Evolutionary conservation across 2,113 vertebrate genomes (phyloP).

Genomic region (Poeciliopsis prolifica): DNA sequence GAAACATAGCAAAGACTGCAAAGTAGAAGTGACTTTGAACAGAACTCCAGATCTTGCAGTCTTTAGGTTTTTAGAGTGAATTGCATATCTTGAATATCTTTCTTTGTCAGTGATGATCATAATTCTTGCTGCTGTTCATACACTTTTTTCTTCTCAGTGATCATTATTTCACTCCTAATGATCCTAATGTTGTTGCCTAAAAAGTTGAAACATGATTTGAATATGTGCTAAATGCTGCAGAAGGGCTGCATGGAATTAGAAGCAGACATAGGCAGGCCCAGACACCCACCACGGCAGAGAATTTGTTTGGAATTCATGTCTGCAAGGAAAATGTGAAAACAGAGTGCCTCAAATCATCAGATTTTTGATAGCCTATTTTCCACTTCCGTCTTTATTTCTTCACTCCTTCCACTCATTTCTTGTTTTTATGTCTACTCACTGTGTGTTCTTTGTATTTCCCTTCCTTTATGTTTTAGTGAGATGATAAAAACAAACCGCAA

Average conservation of each 20-base stretch:
- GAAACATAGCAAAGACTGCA: not conserved
- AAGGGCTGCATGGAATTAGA: constrained; percentile 79
- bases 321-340: constrained; percentile 81
- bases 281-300: constrained; percentile 78
- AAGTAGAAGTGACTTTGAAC: not conserved
- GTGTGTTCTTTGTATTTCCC: not conserved
- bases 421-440: not conserved
- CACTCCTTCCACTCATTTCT: not conserved
- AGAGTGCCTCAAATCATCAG: constrained; percentile 62
- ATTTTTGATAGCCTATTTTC: constrained; percentile 55
- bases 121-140: not conserved
- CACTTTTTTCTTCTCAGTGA: no score
- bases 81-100: not conserved
- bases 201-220: constrained; percentile 49
- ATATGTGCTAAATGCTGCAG: constrained; percentile 76
- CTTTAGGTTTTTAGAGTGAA: not conserved
- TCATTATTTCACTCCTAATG: not conserved
- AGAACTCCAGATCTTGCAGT: not conserved
- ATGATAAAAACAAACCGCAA: not conserved
- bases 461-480: not conserved
- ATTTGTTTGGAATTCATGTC: constrained; percentile 90
- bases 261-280: constrained; percentile 80
- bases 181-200: not conserved
- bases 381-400: constrained; percentile 6
- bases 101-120: not conserved